Evolutionary conservation across 1,140 invertebrate genomes (phyloP).

Genomic region (Acromyrmex charruanus): DNA sequence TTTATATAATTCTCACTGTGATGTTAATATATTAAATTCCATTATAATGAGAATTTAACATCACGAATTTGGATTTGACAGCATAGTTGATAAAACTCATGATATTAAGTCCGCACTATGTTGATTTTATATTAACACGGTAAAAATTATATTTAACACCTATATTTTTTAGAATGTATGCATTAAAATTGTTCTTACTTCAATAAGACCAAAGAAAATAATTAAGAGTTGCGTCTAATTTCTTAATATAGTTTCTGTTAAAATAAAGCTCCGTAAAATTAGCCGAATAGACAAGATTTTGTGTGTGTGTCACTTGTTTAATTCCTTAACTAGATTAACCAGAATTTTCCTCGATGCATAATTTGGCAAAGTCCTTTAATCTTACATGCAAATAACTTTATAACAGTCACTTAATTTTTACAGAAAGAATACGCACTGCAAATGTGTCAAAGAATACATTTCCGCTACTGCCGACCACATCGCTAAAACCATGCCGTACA

Average conservation of each 20-base stretch:
- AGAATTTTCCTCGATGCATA: conserved; percentile 3
- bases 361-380: conserved; percentile 9
- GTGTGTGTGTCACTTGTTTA: background rate
- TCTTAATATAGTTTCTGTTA: background rate
- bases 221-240: background rate
- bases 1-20: too few relatives aligned
- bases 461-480: too few relatives aligned
- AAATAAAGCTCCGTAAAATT: conserved; percentile 8
- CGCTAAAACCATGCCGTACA: background rate
- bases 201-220: too few relatives aligned
- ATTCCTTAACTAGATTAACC: background rate
- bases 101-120: too few relatives aligned
- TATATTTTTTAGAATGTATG: too few relatives aligned
- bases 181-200: too few relatives aligned
- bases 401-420: conserved; percentile 18
- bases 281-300: background rate
- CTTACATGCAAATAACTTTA: background rate
- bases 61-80: too few relatives aligned
- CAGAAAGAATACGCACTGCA: background rate
- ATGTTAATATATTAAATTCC: too few relatives aligned
- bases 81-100: too few relatives aligned
- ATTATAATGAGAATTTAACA: too few relatives aligned
- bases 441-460: conserved; percentile 29
- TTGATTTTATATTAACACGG: too few relatives aligned
- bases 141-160: too few relatives aligned